Evolutionary conservation across 1,140 invertebrate genomes (phyloP).

Genomic region (Cydia strobilella): DNA sequence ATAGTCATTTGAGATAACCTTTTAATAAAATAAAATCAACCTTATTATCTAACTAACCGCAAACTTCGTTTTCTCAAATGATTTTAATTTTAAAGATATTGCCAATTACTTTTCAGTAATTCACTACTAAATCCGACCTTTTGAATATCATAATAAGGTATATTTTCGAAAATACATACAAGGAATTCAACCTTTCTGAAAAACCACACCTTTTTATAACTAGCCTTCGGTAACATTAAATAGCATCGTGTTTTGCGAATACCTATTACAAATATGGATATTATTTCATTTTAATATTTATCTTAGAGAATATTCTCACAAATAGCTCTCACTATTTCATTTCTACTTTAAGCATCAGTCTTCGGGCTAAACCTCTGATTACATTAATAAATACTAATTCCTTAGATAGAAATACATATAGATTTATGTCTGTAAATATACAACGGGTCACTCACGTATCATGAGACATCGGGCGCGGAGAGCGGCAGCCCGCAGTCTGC

Average conservation of each 20-base stretch:
- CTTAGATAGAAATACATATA: neutral
- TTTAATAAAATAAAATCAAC: neutral
- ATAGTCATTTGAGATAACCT: neutral
- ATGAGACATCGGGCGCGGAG: no score
- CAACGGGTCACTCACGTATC: no score
- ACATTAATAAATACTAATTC: slow-evolving; percentile 12
- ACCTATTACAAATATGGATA: neutral
- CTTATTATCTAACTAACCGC: no score
- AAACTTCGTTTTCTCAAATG: neutral
- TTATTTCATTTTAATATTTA: slow-evolving; percentile 29
- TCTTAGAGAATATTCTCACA: neutral
- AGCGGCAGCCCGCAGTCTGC: no score
- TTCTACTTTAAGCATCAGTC: slow-evolving; percentile 51
- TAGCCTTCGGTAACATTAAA: neutral
- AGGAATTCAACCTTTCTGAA: neutral
- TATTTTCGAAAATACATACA: neutral
- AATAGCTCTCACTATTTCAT: neutral
- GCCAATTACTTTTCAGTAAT: neutral
- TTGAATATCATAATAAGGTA: neutral
- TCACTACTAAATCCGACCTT: neutral
- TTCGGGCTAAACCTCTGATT: slow-evolving; percentile 43
- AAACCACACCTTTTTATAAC: slow-evolving; percentile 46
- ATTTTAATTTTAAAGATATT: neutral
- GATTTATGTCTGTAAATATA: no score
- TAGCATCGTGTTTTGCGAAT: neutral